Percentiles rank a stretch among this genome's conserved stretches.
These are phyloP conservation scores for Oreochromis mossambicus DNA, from an alignment of 2,797 vertebrate species.

Conservation along the genomic window DNA sequence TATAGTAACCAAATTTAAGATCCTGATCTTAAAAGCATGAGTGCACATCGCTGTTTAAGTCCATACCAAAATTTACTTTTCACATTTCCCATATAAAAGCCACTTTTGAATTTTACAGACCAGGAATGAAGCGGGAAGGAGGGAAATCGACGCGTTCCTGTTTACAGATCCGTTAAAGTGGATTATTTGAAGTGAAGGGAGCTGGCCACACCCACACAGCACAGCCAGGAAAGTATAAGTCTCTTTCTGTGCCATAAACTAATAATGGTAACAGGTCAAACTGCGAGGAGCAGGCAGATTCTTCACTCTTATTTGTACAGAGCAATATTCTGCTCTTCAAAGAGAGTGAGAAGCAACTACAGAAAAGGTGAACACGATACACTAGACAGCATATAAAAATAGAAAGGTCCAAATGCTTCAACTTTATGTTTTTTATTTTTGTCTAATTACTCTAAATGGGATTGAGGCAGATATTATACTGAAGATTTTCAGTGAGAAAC, in stretches of 20 bases:
- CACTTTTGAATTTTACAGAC: neutral
- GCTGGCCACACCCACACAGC: conserved; percentile 31
- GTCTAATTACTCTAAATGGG: neutral
- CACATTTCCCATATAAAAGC: neutral
- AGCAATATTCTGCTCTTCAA: neutral
- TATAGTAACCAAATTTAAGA: neutral
- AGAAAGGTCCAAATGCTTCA: neutral
- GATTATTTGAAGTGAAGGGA: conserved; percentile 39
- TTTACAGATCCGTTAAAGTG: neutral
- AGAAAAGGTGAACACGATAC: neutral
- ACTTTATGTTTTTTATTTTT: neutral
- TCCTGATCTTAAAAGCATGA: neutral
- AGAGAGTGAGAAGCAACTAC: neutral
- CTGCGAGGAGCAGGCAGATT: neutral
- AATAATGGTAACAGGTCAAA: conserved; percentile 10
- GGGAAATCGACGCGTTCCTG: neutral
- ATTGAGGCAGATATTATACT: neutral
- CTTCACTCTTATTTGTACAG: neutral
- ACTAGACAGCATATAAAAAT: neutral
- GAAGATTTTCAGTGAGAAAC: neutral
- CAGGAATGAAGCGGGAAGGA: neutral
- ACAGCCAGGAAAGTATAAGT: conserved; percentile 3
- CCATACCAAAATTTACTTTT: neutral
- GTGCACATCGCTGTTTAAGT: neutral
- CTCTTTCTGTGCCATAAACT: conserved; percentile 51